Base-by-base conservation (phyloP, 2,113 vertebrate genomes). In the Fulica atra region DNA sequence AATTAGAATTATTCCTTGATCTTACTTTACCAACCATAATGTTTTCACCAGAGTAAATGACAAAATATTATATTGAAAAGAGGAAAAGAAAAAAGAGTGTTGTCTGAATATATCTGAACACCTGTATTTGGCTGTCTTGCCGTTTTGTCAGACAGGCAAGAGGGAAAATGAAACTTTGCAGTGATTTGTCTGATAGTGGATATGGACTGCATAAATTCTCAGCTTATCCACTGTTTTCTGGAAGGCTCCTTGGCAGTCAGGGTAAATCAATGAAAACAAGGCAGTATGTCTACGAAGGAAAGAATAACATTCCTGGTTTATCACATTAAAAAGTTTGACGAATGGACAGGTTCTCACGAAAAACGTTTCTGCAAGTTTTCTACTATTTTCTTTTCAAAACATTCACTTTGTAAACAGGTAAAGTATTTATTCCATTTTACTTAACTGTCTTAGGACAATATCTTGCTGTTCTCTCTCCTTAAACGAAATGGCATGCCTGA, bases 81-180 rank as follows among this genome's bases (percentile, higher is more conserved):
- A 72, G 23, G 46, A 60, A 61, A 64, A 83, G 60, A 88, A 84
- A 93, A 96, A 92, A 76, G 91, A 76, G 36, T 44, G 80, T 83
- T 93, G 91, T 94, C 95, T 96, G 92, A 93, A 95, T 87, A 63
- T 94, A 85, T 97, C 96, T 83, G 95, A 96, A 97, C 97, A 98
- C 98, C 97, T 98, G 97, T 96, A 68, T 94, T 93, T 95, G 88
- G 74, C 95, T 97, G 77, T 84, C 95, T 92, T 96, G 87, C 88
- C 94, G 89, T 97, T 94, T 95, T 97, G 79, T 97, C 87, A 88
- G 87, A 81, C 86, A 92, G 81, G 93, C 28, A 16, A 96, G 73
- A 84, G 87, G 84, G 73, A 97, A 97, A 97, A 97, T 93, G 84
- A 90, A 96, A 84, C 40, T 96, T 92, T 40, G 36, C 91, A 83